Evolutionary conservation across 2,113 vertebrate species (phyloP).

Genomic region (Brachypodius melanocephalos): DNA sequence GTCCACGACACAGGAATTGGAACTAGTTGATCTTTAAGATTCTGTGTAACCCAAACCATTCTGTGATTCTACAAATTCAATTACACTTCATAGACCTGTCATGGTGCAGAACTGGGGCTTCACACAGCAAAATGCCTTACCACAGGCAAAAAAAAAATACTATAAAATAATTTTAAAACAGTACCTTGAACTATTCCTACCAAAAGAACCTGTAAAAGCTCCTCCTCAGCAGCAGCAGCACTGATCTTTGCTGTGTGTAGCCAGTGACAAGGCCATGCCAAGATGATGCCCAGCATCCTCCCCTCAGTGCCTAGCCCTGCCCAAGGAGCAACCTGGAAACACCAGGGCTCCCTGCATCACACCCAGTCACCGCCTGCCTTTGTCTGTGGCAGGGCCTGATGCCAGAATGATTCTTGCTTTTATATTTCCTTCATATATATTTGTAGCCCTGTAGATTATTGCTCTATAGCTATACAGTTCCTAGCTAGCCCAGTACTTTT

Average conservation of each 20-base stretch:
- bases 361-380: background rate
- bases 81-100: background rate
- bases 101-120: fast-evolving
- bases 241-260: fast-evolving
- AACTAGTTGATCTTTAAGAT: background rate
- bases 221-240: background rate
- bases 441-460: background rate
- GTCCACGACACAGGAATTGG: fast-evolving
- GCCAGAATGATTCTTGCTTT: background rate
- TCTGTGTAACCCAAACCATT: background rate
- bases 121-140: background rate
- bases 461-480: background rate
- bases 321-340: fast-evolving
- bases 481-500: background rate
- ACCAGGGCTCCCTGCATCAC: background rate
- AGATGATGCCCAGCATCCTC: background rate
- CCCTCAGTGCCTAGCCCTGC: fast-evolving
- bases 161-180: background rate
- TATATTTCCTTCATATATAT: background rate
- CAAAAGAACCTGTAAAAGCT: fast-evolving
- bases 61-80: background rate
- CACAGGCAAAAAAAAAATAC: background rate
- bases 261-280: fast-evolving
- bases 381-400: fast-evolving
- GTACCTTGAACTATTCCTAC: background rate